A percentile compares a stretch with the other conserved stretches of the same genome.
Evolutionary conservation across 2,113 vertebrate species (phyloP).

Genomic region (Plecturocebus donacophilus): DNA sequence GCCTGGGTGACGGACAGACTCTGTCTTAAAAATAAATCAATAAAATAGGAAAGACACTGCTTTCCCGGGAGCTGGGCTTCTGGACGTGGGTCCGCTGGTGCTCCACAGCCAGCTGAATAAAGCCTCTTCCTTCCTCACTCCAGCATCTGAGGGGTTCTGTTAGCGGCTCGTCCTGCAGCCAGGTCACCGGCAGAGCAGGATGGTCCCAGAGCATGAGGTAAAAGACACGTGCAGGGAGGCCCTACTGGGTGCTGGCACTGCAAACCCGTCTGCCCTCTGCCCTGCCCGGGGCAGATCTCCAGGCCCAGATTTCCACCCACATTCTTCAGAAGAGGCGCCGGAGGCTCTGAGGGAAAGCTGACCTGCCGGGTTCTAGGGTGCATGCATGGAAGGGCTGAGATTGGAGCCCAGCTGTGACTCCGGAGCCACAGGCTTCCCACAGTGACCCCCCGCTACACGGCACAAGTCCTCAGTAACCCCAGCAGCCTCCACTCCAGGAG

Average conservation of each 20-base stretch:
- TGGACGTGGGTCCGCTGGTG: too few relatives aligned
- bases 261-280: not conserved
- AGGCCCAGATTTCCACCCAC: not conserved
- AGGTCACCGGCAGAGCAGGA: not conserved
- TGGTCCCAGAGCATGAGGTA: accelerated
- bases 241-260: not conserved
- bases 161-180: too few relatives aligned
- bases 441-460: accelerated
- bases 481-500: not conserved
- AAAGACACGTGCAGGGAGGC: not conserved
- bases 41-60: too few relatives aligned
- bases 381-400: not conserved
- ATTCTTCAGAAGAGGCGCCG: accelerated
- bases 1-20: too few relatives aligned
- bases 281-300: too few relatives aligned
- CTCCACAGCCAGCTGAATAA: too few relatives aligned
- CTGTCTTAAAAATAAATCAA: too few relatives aligned
- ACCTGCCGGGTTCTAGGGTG: accelerated
- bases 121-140: too few relatives aligned
- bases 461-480: not conserved
- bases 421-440: not conserved
- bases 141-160: too few relatives aligned
- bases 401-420: not conserved
- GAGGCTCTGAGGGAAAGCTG: not conserved
- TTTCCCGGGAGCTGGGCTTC: too few relatives aligned